A percentile compares a stretch with the other conserved stretches of the same genome.
Evolutionary conservation across 2,888 invertebrate genomes (phyloP).

Genomic region (Parnassius apollo): DNA sequence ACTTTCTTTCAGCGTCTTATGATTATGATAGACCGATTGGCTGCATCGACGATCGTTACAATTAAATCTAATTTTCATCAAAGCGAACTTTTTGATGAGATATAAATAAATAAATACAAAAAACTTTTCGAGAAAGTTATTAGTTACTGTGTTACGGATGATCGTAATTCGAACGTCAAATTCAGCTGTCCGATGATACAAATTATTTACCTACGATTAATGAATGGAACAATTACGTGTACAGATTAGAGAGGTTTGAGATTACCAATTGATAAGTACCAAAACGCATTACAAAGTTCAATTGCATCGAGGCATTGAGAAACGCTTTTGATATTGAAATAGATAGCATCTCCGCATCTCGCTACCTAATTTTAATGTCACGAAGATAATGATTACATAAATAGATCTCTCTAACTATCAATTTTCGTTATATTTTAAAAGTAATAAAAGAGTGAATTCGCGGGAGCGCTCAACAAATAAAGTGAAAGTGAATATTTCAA

Average conservation of each 20-base stretch:
- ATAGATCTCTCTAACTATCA: constrained; percentile 53
- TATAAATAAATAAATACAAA: neutral
- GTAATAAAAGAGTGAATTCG: constrained; percentile 51
- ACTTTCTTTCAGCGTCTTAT: too few relatives aligned
- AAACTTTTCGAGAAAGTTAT: constrained; percentile 4
- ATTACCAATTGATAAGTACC: constrained; percentile 34
- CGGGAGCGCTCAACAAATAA: constrained; percentile 52
- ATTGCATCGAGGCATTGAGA: constrained; percentile 44
- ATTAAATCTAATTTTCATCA: too few relatives aligned
- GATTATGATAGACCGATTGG: too few relatives aligned
- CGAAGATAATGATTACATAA: constrained; percentile 60
- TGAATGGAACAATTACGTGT: constrained; percentile 29
- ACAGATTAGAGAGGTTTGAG: constrained; percentile 34
- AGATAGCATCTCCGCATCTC: constrained; percentile 51
- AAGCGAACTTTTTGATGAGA: neutral
- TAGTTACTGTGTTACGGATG: neutral
- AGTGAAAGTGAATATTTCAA: constrained; percentile 72
- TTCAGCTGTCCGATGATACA: constrained; percentile 4
- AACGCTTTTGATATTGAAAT: constrained; percentile 43
- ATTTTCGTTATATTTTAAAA: constrained; percentile 56
- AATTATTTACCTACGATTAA: constrained; percentile 9
- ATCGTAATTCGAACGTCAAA: constrained; percentile 5
- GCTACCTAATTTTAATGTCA: constrained; percentile 46
- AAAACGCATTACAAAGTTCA: constrained; percentile 39
- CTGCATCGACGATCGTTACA: too few relatives aligned